A percentile compares a stretch with the other conserved stretches of the same genome.
Evolutionary conservation across 1,140 invertebrate species (phyloP).

Genomic region (Amyelois transitella): DNA sequence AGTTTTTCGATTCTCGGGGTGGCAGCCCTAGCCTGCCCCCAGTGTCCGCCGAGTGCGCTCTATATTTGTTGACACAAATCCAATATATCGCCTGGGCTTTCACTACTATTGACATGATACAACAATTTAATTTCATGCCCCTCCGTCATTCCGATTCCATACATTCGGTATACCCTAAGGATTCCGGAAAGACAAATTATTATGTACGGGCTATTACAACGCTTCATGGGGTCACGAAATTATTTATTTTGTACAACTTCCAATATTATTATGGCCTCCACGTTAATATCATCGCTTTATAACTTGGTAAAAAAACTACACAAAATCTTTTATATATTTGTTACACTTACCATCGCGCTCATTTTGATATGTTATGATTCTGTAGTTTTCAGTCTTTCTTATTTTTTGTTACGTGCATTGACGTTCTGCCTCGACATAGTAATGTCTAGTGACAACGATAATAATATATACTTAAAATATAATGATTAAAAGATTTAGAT

Average conservation of each 20-base stretch:
- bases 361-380: no score
- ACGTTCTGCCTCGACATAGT: no score
- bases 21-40: not conserved
- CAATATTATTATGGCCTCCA: not conserved
- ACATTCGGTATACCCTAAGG: not conserved
- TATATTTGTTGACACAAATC: conserved; percentile 31
- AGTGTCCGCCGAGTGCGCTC: conserved; percentile 18
- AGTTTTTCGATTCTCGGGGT: not conserved
- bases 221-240: not conserved
- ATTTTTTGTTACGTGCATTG: no score
- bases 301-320: no score
- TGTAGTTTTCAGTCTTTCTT: no score
- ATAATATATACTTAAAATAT: no score
- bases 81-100: conserved; percentile 20
- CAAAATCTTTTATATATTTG: no score
- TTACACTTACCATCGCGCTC: no score
- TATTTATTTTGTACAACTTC: not conserved
- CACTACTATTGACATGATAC: conserved; percentile 10
- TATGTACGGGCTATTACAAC: not conserved
- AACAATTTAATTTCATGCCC: conserved; percentile 3
- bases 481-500: no score
- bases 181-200: not conserved
- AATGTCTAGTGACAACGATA: no score
- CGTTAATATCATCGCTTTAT: no score
- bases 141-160: not conserved